A percentile compares a stretch with the other conserved stretches of the same genome.
Conservation (phyloP, 2,113 vertebrate species). For the Saccopteryx leptura region DNA sequence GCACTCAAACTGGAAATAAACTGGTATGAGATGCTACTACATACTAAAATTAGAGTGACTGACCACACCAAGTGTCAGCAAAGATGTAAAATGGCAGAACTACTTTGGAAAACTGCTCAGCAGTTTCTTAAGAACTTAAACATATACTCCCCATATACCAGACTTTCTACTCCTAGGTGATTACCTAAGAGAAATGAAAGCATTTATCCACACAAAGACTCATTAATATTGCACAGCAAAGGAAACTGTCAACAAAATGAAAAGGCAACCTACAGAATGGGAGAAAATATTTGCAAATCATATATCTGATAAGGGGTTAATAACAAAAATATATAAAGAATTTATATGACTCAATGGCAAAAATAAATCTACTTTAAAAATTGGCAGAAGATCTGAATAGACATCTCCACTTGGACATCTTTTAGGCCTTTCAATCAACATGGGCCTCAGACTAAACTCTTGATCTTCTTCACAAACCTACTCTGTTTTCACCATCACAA, state of each 20-base stretch:
- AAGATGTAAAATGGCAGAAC: neutral
- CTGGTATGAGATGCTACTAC: neutral
- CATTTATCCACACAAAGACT: neutral
- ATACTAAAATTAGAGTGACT: neutral
- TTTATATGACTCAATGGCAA: neutral
- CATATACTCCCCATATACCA: neutral
- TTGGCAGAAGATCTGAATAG: neutral
- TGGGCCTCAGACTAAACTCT: neutral
- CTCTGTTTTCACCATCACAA: neutral
- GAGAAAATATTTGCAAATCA: neutral
- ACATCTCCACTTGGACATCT: neutral
- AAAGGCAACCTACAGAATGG: neutral
- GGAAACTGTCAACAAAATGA: neutral
- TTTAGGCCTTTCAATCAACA: neutral
- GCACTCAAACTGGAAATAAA: conserved; percentile 41
- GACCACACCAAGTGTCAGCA: neutral
- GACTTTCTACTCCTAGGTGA: neutral
- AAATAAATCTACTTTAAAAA: neutral
- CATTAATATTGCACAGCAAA: neutral
- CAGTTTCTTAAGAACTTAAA: neutral
- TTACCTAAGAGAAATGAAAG: conserved; percentile 12
- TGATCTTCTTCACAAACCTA: neutral
- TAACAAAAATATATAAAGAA: neutral
- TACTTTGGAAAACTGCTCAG: neutral
- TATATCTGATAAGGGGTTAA: neutral